Evolutionary conservation across 2,797 vertebrate genomes (phyloP), one percentile per base, ranked within the genome.

Genomic region (Chromobotia macracanthus): DNA sequence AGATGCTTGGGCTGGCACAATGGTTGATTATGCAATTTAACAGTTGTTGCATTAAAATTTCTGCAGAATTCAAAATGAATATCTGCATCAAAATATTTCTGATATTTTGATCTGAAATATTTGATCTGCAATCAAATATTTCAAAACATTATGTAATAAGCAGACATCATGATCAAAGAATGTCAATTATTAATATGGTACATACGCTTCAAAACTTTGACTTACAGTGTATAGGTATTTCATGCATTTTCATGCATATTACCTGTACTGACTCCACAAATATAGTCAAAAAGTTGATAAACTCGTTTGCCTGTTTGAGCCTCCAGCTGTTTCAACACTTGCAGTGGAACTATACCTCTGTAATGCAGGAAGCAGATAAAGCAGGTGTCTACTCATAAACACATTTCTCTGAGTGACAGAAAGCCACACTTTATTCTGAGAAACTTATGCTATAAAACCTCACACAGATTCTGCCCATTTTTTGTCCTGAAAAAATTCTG

Each of bases 221-320:
- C 9, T 1, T 41, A 41, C 9, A 41, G 0, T 41, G 18, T 28
- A 28, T 60, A 5, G 3, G 8, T 60, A 23, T 5, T 76, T 53
- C 51, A 46, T 23, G 19, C 2, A 76, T 50, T 28, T 28, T 28
- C 4, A 28, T 28, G 28, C 28, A 28, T 38, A 60, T 89, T 76
- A 94, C 93, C 92, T 90, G 92, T 94, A 87, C 93, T 94, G 53
- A 94, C 93, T 53, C 93, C 92, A 83, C 93, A 93, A 72, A 94
- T 90, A 79, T 93, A 94, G 83, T 93, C 92, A 74, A 94, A 94
- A 51, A 94, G 86, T 82, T 94, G 86, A 79, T 93, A 87, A 81
- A 93, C 84, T 71, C 80, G 89, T 84, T 85, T 92, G 21, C 93
- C 93, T 3, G 92, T 94, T 72, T 89, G 85, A 28, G 87, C 87